A percentile compares a stretch with the other conserved stretches of the same genome.
phyloP scores from a whole-genome alignment of 92 coral and sea anemone genomes.

The Palythoa grandiflora region DNA sequence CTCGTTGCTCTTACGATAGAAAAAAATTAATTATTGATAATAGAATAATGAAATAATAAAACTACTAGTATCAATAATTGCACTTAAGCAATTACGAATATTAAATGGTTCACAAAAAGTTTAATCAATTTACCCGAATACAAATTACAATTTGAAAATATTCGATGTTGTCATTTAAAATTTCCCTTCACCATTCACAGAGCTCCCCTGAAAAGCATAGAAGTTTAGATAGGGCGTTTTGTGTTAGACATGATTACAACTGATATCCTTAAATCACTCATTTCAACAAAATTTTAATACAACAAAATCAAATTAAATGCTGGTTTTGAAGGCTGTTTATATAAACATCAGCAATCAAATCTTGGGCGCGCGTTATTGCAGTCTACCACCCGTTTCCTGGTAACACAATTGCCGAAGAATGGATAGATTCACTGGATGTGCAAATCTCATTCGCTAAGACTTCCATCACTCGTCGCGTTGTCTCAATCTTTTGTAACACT shows the following conservation, averaged over 20 bases:
- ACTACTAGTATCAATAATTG: too few species aligned
- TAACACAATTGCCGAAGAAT: neutral
- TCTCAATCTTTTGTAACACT: neutral
- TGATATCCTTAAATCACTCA: neutral
- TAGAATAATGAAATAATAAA: neutral
- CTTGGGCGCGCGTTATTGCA: constrained; percentile 21
- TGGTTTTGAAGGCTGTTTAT: neutral
- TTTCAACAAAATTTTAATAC: neutral
- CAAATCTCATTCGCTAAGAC: neutral
- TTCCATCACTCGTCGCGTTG: too few species aligned
- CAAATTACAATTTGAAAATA: too few species aligned
- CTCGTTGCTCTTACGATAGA: too few species aligned
- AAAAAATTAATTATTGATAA: neutral
- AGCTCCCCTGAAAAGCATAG: too few species aligned
- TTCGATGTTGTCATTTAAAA: too few species aligned
- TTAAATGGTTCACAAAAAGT: too few species aligned
- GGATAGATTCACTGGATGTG: neutral
- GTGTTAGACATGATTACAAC: neutral
- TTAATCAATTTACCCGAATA: too few species aligned
- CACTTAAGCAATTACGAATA: too few species aligned
- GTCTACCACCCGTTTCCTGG: neutral
- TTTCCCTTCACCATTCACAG: too few species aligned
- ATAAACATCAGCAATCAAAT: constrained; percentile 1
- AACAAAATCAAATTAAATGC: constrained; percentile 9
- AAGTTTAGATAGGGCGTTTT: too few species aligned